Percentiles rank a stretch among this genome's conserved stretches.
Evolutionary conservation across 2,888 invertebrate genomes (phyloP).

Genomic region (Mystacides longicornis): DNA sequence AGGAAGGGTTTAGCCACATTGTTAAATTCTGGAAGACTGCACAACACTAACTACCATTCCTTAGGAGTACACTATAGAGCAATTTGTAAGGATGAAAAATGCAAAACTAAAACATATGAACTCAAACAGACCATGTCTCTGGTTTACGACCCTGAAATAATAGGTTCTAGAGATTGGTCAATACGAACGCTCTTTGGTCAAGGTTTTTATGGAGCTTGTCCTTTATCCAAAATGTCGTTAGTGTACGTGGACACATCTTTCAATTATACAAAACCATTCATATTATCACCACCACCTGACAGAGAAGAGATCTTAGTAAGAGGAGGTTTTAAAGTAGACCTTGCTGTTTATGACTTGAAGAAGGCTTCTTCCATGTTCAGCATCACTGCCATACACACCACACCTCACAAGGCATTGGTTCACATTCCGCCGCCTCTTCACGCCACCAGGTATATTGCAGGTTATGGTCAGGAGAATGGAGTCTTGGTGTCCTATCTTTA

Average conservation of each 20-base stretch:
- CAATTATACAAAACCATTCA: constrained; percentile 55
- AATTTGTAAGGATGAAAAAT: constrained; percentile 57
- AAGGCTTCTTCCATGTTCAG: constrained; percentile 54
- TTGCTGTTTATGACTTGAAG: constrained; percentile 66
- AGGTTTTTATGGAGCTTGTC: constrained; percentile 74
- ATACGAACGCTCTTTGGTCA: constrained; percentile 81
- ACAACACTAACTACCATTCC: constrained; percentile 90
- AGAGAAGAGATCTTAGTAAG: constrained; percentile 52
- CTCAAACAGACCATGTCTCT: constrained; percentile 79
- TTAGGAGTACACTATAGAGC: constrained; percentile 78
- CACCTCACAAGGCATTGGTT: constrained; percentile 43
- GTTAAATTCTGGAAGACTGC: constrained; percentile 83
- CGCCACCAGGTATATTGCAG: constrained; percentile 75
- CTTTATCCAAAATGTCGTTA: constrained; percentile 67
- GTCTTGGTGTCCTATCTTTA: constrained; percentile 79
- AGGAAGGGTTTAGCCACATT: constrained; percentile 79
- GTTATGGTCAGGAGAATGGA: constrained; percentile 87
- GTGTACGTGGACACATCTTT: constrained; percentile 74
- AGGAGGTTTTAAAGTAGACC: constrained; percentile 59
- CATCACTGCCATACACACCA: constrained; percentile 54
- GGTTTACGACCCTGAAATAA: constrained; percentile 73
- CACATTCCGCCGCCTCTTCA: constrained; percentile 58
- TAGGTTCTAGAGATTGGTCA: constrained; percentile 73
- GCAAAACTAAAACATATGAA: constrained; percentile 62
- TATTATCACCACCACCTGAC: constrained; percentile 56